These are phyloP conservation scores for Eulithis testata DNA, from an alignment of 2,888 invertebrate genomes.

Conservation along the genomic window DNA sequence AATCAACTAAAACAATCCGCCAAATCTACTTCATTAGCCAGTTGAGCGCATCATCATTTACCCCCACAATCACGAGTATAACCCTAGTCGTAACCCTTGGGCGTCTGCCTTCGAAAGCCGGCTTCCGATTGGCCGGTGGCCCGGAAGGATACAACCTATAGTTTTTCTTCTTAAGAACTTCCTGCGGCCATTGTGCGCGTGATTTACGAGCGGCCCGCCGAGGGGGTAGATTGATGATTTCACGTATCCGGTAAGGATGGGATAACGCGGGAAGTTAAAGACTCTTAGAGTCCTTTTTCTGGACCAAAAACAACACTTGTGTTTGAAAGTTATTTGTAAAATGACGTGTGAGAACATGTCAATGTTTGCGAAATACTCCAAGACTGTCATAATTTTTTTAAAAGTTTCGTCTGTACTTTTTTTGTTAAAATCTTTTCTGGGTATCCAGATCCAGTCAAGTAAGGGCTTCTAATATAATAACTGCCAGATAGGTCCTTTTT, in stretches of 20 bases:
- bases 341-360: no score
- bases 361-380: no score
- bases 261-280: neutral
- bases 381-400: no score
- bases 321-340: no score
- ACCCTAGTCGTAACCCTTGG: constrained; percentile 54
- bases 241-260: constrained; percentile 65
- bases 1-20: constrained; percentile 41
- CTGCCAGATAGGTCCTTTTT: no score
- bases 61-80: constrained; percentile 51
- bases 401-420: no score
- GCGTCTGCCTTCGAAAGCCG: constrained; percentile 51
- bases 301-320: no score
- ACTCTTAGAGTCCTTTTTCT: no score
- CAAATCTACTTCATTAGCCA: constrained; percentile 42
- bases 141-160: constrained; percentile 85
- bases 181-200: constrained; percentile 82
- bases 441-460: no score
- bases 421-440: no score
- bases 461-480: no score
- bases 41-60: constrained; percentile 41
- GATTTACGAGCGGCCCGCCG: constrained; percentile 72
- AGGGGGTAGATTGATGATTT: constrained; percentile 80
- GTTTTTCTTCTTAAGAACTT: constrained; percentile 85
- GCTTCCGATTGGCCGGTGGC: constrained; percentile 82